Conservation (phyloP, 2,797 vertebrate species). For the Triplophysa yarkandensis region DNA sequence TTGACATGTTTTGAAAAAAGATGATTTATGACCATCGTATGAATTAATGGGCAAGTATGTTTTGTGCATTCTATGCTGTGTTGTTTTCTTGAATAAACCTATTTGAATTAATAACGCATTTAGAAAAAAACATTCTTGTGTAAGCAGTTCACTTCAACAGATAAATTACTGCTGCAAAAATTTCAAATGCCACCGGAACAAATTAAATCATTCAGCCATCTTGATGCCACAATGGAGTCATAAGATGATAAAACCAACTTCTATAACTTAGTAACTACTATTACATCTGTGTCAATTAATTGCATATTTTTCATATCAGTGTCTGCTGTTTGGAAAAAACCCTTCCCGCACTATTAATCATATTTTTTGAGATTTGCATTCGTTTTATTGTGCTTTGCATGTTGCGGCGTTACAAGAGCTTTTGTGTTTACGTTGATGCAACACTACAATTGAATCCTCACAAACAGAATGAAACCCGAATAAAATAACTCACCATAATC, state of each 20-base stretch:
- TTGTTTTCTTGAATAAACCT: background rate
- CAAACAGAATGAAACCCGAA: background rate
- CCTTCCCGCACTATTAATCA: background rate
- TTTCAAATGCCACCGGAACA: no score
- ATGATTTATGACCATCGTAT: no score
- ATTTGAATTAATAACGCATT: no score
- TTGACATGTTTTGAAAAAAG: no score
- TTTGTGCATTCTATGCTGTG: background rate
- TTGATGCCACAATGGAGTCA: background rate
- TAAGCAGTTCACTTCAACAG: no score
- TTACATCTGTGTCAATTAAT: no score
- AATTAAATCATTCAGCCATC: background rate
- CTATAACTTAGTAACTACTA: no score
- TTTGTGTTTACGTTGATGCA: background rate
- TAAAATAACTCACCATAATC: background rate
- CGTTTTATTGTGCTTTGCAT: background rate
- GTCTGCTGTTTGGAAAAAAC: background rate
- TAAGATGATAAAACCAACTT: no score
- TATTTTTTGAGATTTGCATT: background rate
- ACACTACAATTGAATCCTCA: background rate
- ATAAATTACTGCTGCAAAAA: no score
- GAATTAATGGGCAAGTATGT: background rate
- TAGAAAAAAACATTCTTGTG: background rate
- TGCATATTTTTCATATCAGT: background rate
- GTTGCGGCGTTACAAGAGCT: background rate